phyloP scores from a whole-genome alignment of 30 jellyfish, hydroid and myxozoan species.

The Turritopsis dohrnii region DNA sequence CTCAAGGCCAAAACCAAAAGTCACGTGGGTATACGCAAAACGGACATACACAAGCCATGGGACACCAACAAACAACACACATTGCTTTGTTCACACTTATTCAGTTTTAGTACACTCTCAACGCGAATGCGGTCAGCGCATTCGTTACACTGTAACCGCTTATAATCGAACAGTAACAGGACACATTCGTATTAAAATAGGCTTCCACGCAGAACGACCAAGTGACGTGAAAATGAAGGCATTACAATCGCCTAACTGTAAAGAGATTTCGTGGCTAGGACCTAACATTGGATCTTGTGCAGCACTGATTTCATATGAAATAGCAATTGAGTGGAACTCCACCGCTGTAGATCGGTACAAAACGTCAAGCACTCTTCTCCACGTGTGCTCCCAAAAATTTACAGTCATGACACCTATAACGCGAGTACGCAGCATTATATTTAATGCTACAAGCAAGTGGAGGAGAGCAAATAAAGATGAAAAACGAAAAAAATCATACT shows the following conservation, averaged over 20 bases:
- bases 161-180: background rate
- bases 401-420: background rate
- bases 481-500: background rate
- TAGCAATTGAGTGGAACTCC: background rate
- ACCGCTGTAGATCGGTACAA: background rate
- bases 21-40: background rate
- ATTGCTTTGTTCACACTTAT: background rate
- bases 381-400: background rate
- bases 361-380: background rate
- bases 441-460: background rate
- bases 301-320: background rate
- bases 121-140: background rate
- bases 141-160: background rate
- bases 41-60: background rate
- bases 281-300: background rate
- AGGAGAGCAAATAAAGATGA: background rate
- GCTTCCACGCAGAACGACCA: background rate
- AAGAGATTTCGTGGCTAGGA: background rate
- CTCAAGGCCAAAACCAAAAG: background rate
- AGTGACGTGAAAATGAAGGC: background rate
- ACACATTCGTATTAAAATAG: background rate
- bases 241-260: background rate
- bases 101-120: background rate
- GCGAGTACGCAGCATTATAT: background rate
- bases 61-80: background rate